Base-by-base conservation (phyloP, 1,140 invertebrate genomes). In the Anastatus disparis region DNA sequence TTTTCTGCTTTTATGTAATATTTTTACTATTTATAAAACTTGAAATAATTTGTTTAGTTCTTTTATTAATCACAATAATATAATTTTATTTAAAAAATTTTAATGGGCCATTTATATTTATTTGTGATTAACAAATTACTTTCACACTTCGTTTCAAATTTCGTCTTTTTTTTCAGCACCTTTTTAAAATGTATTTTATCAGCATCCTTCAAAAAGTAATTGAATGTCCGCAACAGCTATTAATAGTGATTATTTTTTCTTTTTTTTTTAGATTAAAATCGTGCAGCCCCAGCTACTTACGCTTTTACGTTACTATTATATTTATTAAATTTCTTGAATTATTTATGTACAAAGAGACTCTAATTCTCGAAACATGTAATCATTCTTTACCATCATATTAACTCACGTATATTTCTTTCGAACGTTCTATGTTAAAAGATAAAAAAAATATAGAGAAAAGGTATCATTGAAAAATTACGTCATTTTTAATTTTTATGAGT, bases 341-440 rank as follows among this genome's bases (percentile, higher is more conserved):
- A 62, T n/a, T 73, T 73, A 73, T 73, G 52, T 73, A 73, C 71
- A 73, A 68, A 50, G 59, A 58, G 59, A 72, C 24, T 22, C 56
- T 61, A 69, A 59, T 59, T 42, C 35, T 61, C 31, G 29, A 52
- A 69, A 29, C 46, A 17, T 59, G 15, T 59, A 53, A 42, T 24
- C 24, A 22, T 22, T 52, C n/a, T 67, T 61, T 61, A 24, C 22
- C 20, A 15, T 69, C 22, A 9, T 15, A 52, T 20, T 20, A 24
- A 35, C 29, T 58, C 40, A 20, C n/a, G 17, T 52, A 38, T n/a
- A n/a, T 31, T 38, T 52, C 62, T 62, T n/a, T 48, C 1, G 1
- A 59, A 26, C 27, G 46, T 48, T 17, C 31, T 40, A 42, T 53
- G 2, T 38, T 53, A n/a, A n/a, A 15, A 63, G 29, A 64, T 70